phyloP scores from a whole-genome alignment of 2,797 vertebrate genomes.

The Rhinella marina region DNA sequence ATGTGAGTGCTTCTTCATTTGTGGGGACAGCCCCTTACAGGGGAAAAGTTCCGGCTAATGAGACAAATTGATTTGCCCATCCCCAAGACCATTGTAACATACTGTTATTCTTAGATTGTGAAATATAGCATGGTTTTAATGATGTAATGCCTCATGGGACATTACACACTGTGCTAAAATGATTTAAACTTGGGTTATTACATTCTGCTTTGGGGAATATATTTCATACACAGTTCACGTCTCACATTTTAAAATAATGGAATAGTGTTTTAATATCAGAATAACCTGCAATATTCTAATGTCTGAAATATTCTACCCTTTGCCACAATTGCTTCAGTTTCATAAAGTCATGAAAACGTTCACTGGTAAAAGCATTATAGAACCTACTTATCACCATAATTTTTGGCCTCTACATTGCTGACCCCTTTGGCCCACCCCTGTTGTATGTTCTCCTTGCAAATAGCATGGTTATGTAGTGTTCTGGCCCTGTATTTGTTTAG shows the following conservation, averaged over 20 bases:
- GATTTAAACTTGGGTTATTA: slow-evolving; percentile 31
- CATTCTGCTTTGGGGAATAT: slow-evolving; percentile 23
- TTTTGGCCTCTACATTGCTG: neutral
- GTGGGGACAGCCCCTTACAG: no score
- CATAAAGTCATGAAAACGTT: neutral
- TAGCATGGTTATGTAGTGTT: slow-evolving; percentile 44
- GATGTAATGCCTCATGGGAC: slow-evolving; percentile 35
- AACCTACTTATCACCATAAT: slow-evolving; percentile 25
- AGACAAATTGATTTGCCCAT: no score
- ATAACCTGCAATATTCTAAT: neutral
- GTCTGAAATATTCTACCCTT: neutral
- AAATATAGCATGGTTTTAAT: slow-evolving; percentile 16
- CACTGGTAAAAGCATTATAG: slow-evolving; percentile 18
- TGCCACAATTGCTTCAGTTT: slow-evolving; percentile 14
- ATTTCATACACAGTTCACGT: neutral
- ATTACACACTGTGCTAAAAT: slow-evolving; percentile 24
- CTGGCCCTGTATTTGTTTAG: slow-evolving; percentile 54
- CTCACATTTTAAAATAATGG: slow-evolving; percentile 18
- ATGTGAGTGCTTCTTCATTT: no score
- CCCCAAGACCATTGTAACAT: neutral
- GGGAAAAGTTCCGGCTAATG: no score
- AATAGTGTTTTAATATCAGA: slow-evolving; percentile 4
- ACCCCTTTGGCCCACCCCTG: slow-evolving; percentile 15
- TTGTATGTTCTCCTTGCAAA: slow-evolving; percentile 43
- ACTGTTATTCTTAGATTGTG: slow-evolving; percentile 3